Conservation (phyloP, 2,113 vertebrate species). For the Aphyosemion australe region DNA sequence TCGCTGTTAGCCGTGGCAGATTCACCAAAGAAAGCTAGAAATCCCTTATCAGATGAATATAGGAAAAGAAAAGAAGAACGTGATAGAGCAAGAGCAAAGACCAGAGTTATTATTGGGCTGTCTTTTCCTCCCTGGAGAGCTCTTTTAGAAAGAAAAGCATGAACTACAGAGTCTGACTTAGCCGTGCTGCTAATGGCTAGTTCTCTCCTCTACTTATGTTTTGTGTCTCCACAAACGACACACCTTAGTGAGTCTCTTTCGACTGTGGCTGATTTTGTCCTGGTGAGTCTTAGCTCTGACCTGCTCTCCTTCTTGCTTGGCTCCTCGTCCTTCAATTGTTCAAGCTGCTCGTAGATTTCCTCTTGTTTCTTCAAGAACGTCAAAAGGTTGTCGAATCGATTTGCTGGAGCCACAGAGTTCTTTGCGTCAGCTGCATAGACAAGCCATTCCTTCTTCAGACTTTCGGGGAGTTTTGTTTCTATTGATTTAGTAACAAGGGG, state of each 20-base stretch:
- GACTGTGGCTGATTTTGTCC: background rate
- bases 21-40: too few species aligned
- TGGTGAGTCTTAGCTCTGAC: background rate
- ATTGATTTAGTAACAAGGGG: background rate
- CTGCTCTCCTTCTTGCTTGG: background rate
- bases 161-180: too few species aligned
- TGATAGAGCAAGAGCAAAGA: too few species aligned
- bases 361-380: background rate
- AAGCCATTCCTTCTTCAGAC: background rate
- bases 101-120: too few species aligned
- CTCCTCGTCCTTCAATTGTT: background rate
- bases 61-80: too few species aligned
- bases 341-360: background rate
- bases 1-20: too few species aligned
- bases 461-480: background rate
- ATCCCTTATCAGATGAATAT: too few species aligned
- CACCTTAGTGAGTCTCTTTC: background rate
- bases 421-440: background rate
- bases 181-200: too few species aligned
- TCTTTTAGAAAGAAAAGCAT: too few species aligned
- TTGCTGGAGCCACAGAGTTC: background rate
- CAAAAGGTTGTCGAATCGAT: background rate
- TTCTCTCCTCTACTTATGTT: background rate
- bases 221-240: background rate
- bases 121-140: too few species aligned